Evolutionary conservation across 2,888 invertebrate genomes (phyloP), one percentile per base, ranked within the genome.

Genomic region (Lutraria lutraria): DNA sequence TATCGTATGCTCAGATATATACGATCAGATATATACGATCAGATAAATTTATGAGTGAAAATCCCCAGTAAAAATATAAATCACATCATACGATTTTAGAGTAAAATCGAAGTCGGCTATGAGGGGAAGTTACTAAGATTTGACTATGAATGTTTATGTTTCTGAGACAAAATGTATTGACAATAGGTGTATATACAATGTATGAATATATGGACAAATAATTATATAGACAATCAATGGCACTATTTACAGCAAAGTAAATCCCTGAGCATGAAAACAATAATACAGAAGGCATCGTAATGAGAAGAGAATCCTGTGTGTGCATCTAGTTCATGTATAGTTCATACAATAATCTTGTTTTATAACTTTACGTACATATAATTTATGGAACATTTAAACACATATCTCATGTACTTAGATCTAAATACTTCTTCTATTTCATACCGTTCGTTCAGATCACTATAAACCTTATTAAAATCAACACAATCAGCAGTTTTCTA

Each of bases 211-310:
- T 68, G 63, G 63, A 68, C 63, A 68, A 25, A 68, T n/a, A 25
- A 25, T 25, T 68, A 63, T 63, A 68, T n/a, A 25, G 63, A 68
- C 63, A 83, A 72, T 52, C 72, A 83, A 43, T 83, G 72, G n/a
- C 53, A 29, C 72, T 83, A 83, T 83, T 16, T 83, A 83, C 83
- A 83, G 52, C 68, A 25, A 52, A 52, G 25, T 56, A 54, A 31
- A 83, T 83, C 83, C 83, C 83, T 83, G 83, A 83, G 83, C 83
- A 72, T 56, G 68, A 83, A 83, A 63, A 31, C 60, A 60, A 21
- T 72, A 68, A 83, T 83, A 72, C 68, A 72, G 52, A 72, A 72
- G 68, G 63, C 63, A 68, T 25, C 63, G 43, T 43, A n/a, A 68
- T 68, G 25, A 25, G 0, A 43, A 60, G 15, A n/a, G n/a, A 68